Evolutionary conservation across 2,797 vertebrate genomes (phyloP), one percentile per base, ranked within the genome.

Genomic region (Hoplostethus mediterraneus): DNA sequence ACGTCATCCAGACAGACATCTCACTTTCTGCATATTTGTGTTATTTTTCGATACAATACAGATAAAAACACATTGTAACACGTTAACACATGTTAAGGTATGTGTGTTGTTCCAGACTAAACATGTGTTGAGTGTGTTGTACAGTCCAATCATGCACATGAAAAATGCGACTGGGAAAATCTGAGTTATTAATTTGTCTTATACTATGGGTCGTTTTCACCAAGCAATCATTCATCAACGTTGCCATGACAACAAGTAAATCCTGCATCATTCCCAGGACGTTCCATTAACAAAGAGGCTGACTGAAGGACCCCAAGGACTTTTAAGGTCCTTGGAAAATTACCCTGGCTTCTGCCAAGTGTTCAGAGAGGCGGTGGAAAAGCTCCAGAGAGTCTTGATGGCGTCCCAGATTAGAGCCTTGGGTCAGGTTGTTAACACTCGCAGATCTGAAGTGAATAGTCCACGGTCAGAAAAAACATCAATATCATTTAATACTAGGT

Each of bases 321-420:
- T 58, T 58, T 17, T 9, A 58, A 58, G 10, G 56, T 16, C 36
- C 17, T 53, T 53, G 21, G 56, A n/a, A n/a, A 38, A 40, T 42
- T 12, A 40, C 11, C 31, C 38, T 17, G n/a, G n/a, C n/a, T n/a
- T 21, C 56, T 9, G 55, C 55, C 33, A 58, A 58, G 21, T 5
- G n/a, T 58, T 16, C 38, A 17, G 36, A 42, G 40, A 40, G 55
- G 25, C 33, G 6, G 51, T n/a, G 51, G 51, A 30, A 4, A 17
- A 21, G n/a, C 48, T 21, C 6, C 6, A 28, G 48, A n/a, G 31
- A n/a, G 30, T 36, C 6, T 10, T 12, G 33, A 58, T 21, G 36
- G 40, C 56, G 25, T 40, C n/a, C 36, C 56, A 40, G 56, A 58
- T 58, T 58, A 58, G 9, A 58, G 33, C 10, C n/a, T 58, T 21